Conservation (phyloP, 2,888 invertebrate genomes). For the Drosophila kambysellisi region DNA sequence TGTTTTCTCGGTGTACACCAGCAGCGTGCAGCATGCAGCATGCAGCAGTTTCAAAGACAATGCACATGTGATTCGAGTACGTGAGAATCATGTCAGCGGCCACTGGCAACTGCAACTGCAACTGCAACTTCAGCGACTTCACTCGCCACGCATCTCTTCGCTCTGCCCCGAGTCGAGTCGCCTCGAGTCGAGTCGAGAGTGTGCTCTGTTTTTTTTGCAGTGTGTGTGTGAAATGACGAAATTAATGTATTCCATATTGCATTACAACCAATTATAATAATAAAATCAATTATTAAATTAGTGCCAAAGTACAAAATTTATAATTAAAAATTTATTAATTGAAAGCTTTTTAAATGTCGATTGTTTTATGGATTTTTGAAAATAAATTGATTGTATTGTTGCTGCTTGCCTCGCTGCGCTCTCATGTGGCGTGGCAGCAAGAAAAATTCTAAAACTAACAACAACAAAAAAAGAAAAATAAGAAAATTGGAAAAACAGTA, state of each 20-base stretch:
- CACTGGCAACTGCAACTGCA: slow-evolving; percentile 27
- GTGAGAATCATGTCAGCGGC: slow-evolving; percentile 51
- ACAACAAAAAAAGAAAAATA: neutral
- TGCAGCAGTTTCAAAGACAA: slow-evolving; percentile 64
- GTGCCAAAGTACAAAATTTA: neutral
- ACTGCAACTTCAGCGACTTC: neutral
- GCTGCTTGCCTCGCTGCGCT: slow-evolving; percentile 18
- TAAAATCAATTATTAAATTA: slow-evolving; percentile 6
- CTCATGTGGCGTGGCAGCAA: slow-evolving; percentile 33
- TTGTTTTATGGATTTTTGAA: neutral
- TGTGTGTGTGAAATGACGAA: neutral
- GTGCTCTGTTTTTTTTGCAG: too few relatives aligned
- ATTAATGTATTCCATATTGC: neutral
- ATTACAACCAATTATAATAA: slow-evolving; percentile 1
- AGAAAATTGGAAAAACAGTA: neutral
- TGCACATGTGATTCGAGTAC: slow-evolving; percentile 49
- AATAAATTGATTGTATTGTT: slow-evolving; percentile 20
- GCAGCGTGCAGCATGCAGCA: slow-evolving; percentile 30
- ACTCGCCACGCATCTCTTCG: neutral
- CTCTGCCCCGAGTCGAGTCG: neutral
- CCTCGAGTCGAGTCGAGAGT: neutral
- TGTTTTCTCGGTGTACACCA: neutral
- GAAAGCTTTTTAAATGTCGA: neutral
- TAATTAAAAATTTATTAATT: neutral
- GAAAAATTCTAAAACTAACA: slow-evolving; percentile 7